Percentiles rank a stretch among this genome's conserved stretches.
Evolutionary conservation across 2,113 vertebrate genomes (phyloP).

Genomic region (Salvelinus fontinalis): DNA sequence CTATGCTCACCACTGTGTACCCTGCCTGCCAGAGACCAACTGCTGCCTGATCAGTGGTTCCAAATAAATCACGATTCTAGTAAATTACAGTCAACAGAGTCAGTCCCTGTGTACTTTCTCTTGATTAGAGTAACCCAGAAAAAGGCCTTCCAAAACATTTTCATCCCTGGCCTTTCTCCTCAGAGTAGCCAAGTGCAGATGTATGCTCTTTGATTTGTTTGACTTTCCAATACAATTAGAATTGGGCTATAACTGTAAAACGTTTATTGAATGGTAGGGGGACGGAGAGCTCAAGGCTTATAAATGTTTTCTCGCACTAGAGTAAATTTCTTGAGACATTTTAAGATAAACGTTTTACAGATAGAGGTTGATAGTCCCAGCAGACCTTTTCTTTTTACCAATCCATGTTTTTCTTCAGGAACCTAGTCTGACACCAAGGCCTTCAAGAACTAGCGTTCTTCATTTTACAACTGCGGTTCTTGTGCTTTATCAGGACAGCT

Average conservation of each 20-base stretch:
- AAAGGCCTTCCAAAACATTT: conserved; percentile 40
- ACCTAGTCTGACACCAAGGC: not conserved
- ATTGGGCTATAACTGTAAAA: conserved; percentile 13
- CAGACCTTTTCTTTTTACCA: not conserved
- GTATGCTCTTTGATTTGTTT: conserved; percentile 40
- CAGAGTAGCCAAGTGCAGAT: conserved; percentile 24
- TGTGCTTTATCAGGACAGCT: no score
- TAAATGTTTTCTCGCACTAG: conserved; percentile 3
- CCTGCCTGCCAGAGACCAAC: not conserved
- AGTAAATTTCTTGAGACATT: conserved; percentile 2
- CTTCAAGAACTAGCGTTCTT: not conserved
- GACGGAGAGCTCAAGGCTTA: not conserved
- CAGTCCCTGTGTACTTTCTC: conserved; percentile 41
- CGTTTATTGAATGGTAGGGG: not conserved
- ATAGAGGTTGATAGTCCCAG: not conserved
- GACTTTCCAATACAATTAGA: conserved; percentile 28
- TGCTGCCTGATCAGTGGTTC: conserved; percentile 22
- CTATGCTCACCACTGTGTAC: not conserved
- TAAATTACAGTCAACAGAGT: conserved; percentile 42
- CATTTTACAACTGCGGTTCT: not conserved
- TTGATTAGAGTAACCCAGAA: conserved; percentile 51
- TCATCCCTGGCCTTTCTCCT: conserved; percentile 38
- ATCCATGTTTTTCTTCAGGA: not conserved
- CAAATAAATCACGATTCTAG: conserved; percentile 32
- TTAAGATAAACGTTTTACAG: not conserved